These are phyloP conservation scores for Virgularia gustaviana DNA, from an alignment of 92 coral and sea anemone genomes.

Conservation along the genomic window DNA sequence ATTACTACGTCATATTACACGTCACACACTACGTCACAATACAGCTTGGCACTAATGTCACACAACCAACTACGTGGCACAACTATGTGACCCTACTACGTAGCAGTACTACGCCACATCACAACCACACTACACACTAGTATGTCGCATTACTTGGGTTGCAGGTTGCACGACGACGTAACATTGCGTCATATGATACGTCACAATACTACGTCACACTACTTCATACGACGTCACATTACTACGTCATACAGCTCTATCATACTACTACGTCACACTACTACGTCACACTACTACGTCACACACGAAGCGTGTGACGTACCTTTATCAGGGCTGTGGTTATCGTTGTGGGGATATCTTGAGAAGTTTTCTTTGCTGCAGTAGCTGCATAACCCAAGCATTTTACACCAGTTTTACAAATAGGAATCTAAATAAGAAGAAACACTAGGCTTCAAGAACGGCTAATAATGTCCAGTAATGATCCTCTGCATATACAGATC, in stretches of 20 bases:
- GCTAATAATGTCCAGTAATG: background rate
- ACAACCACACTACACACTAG: too few species aligned
- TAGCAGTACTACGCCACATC: too few species aligned
- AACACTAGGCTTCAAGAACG: background rate
- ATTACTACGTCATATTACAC: background rate
- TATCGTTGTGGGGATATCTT: background rate
- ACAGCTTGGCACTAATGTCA: too few species aligned
- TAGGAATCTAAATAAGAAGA: slow-evolving; percentile 67
- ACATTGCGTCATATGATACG: too few species aligned
- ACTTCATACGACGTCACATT: too few species aligned
- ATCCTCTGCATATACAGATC: too few species aligned
- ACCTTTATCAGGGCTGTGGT: slow-evolving; percentile 64
- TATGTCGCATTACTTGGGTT: too few species aligned
- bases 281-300: background rate
- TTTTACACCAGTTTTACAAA: slow-evolving; percentile 84
- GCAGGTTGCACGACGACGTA: too few species aligned
- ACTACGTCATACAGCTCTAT: too few species aligned
- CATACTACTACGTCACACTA: background rate
- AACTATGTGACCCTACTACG: too few species aligned
- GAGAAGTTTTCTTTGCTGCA: slow-evolving; percentile 2
- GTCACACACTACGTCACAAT: background rate
- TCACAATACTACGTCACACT: too few species aligned
- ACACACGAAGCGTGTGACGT: background rate
- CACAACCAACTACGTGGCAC: too few species aligned
- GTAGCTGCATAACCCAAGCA: slow-evolving; percentile 63